Base-by-base conservation (phyloP, 2,888 invertebrate genomes). In the Orgyia antiqua region DNA sequence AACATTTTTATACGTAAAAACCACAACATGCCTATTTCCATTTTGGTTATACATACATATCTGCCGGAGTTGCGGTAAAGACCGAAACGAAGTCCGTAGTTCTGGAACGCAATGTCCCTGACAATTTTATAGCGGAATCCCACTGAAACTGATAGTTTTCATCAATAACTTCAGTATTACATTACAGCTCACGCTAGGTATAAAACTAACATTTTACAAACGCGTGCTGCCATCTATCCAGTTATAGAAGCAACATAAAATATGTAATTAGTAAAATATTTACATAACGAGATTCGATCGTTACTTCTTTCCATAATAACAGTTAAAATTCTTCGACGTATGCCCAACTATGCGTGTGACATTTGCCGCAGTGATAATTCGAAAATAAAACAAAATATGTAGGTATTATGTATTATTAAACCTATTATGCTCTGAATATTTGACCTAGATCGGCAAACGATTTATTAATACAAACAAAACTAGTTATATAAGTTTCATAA, bases 361-460 rank as follows among this genome's bases (percentile, higher is more conserved):
- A 39, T 42, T 42, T 38, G 26, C 27, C 26, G 27, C 36, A 33
- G 37, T 39, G 36, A 38, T 10, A 21, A 15, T 43, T 37, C 31
- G 31, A 34, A 43, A 46, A 49, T 41, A 32, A 39, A 44, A 39
- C 37, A 39, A 38, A 47, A 40, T 39, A n/a, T n/a, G n/a, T n/a
- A n/a, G n/a, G n/a, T n/a, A n/a, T n/a, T n/a, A n/a, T n/a, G n/a
- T n/a, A n/a, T n/a, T n/a, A n/a, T n/a, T n/a, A n/a, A n/a, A n/a
- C n/a, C n/a, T n/a, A n/a, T n/a, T 39, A 17, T 36, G 33, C 31
- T 36, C 39, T 27, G 27, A 37, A 51, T 54, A 41, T 36, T 30
- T 54, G 55, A 41, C 55, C 51, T 28, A 44, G 37, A 44, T 51
- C 34, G 18, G 36, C 26, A 25, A 44, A 54, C 42, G 45, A 48